Conservation (phyloP, 1,140 invertebrate species). For the Leptinotarsa lineolata region DNA sequence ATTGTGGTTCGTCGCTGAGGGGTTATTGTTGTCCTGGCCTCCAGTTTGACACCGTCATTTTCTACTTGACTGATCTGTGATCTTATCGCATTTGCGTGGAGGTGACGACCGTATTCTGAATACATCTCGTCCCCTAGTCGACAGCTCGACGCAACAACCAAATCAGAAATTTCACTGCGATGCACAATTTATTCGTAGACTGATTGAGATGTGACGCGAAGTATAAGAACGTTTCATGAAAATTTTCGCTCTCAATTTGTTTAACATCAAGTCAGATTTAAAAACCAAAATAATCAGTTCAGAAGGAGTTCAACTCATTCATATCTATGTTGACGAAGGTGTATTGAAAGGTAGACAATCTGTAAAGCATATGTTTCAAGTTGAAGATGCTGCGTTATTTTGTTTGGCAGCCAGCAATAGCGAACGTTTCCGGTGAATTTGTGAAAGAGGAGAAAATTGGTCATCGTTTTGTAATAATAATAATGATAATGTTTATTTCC, state of each 20-base stretch:
- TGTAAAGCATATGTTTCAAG: too few species aligned
- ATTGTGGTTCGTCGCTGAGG: conserved; percentile 35
- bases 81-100: conserved; percentile 52
- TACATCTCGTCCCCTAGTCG: conserved; percentile 24
- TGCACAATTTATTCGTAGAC: conserved; percentile 23
- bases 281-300: too few species aligned
- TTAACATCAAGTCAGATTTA: too few species aligned
- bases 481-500: too few species aligned
- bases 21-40: conserved; percentile 50
- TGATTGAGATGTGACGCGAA: conserved; percentile 16
- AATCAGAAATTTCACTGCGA: conserved; percentile 31
- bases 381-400: too few species aligned
- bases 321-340: too few species aligned
- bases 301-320: too few species aligned
- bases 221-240: neutral
- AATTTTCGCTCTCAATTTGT: neutral
- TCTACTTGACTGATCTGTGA: conserved; percentile 54
- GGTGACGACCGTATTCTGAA: conserved; percentile 45
- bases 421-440: too few species aligned
- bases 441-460: too few species aligned
- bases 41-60: conserved; percentile 55
- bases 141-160: conserved; percentile 23
- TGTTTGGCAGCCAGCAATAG: too few species aligned
- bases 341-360: too few species aligned
- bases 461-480: too few species aligned